Base-by-base conservation (phyloP, 2,888 invertebrate genomes). In the Linnaemya vulpina region DNA sequence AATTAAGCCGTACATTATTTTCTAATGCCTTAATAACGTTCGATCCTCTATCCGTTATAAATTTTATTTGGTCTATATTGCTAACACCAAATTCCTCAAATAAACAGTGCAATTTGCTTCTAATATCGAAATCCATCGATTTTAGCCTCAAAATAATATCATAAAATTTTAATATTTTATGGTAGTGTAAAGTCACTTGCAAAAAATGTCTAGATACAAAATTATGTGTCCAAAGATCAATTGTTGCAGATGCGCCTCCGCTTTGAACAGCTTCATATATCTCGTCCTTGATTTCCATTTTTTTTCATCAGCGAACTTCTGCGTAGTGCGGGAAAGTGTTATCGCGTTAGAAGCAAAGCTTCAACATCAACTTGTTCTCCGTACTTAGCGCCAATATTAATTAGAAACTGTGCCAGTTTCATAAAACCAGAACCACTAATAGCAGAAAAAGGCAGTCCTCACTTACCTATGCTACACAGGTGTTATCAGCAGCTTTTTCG, bases 191-290 rank as follows among this genome's bases (percentile, higher is more conserved):
- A 25, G 87, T 87, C 25, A 83, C 87, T 35, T 81, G 74, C 60
- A 86, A 83, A 76, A 86, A 86, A 62, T 80, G 71, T 67, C 83
- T 76, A 9, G 84, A 86, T 10, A 87, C 83, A 58, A 83, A 87
- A 30, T 87, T 74, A 60, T 87, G 87, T 7, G 77, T 75, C 87
- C 87, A 88, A 82, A 88, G 53, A 74, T 87, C 86, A 53, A 86
- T 76, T 15, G 86, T 87, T 10, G 51, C 82, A 13, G 65, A 73
- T 86, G 74, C 38, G 49, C 30, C 35, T n/a, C n/a, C n/a, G n/a
- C n/a, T n/a, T n/a, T n/a, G n/a, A n/a, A n/a, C n/a, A n/a, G n/a
- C n/a, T n/a, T 46, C 73, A 53, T 43, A 82, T 53, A 87, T 73
- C 55, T 79, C 78, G 22, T 49, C 62, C 51, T 20, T 68, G n/a